Percentiles rank a stretch among this genome's conserved stretches.
Evolutionary conservation across 2,113 vertebrate species (phyloP).

Genomic region (Athene noctua): DNA sequence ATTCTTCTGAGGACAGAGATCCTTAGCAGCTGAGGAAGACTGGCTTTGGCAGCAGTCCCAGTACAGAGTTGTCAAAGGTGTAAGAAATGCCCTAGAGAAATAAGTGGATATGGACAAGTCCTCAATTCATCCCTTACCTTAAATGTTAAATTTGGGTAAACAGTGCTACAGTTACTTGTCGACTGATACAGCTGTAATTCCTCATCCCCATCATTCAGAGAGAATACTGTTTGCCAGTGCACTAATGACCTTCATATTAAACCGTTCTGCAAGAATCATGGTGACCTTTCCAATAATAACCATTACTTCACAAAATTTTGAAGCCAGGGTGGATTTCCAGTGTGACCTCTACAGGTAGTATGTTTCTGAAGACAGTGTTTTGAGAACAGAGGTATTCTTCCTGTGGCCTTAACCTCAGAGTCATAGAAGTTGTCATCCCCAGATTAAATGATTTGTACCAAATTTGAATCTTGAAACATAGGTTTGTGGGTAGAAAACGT

Average conservation of each 20-base stretch:
- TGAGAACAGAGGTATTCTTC: neutral
- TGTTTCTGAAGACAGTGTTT: neutral
- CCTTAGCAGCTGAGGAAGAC: neutral
- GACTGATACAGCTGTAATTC: neutral
- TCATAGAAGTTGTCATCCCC: neutral
- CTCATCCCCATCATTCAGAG: neutral
- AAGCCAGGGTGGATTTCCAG: neutral
- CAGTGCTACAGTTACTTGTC: neutral
- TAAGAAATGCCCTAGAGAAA: neutral
- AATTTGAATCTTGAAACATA: neutral
- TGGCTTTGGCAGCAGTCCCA: neutral
- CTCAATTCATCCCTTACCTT: neutral
- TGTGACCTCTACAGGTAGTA: neutral
- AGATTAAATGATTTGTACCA: neutral
- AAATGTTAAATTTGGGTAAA: neutral
- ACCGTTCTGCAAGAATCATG: neutral
- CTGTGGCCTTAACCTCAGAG: neutral
- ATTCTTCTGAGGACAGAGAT: neutral
- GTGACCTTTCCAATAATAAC: neutral
- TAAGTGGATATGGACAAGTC: neutral
- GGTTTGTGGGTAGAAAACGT: neutral
- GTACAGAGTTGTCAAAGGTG: neutral
- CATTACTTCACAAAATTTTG: neutral
- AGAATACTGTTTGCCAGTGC: neutral
- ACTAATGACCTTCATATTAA: rapidly evolving